Evolutionary conservation across 2,113 vertebrate species (phyloP), one percentile per base, ranked within the genome.

Genomic region (Sula dactylatra): DNA sequence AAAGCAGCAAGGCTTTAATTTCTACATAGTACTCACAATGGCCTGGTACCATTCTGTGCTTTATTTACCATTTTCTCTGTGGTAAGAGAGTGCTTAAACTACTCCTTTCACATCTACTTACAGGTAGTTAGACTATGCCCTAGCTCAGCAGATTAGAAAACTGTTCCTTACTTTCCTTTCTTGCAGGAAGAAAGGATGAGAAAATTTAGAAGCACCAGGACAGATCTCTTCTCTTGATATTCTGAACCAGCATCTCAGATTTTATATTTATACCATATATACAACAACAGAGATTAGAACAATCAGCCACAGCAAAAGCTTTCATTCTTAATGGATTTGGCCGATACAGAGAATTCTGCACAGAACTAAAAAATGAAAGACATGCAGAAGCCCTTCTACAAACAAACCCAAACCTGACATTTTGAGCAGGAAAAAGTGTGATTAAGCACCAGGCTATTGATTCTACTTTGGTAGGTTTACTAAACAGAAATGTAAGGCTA

Each of bases 371-470:
- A 93, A 94, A 94, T 72, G 81, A 94, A 94, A 93, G 94, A 94
- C 86, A 56, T 8, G 73, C 90, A 82, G 90, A 93, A 96, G 82
- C 81, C 56, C 49, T 95, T 96, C 90, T 79, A 80, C 92, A 95
- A 97, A 96, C 92, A 95, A 97, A 97, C 77, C 73, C 83, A 95
- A 97, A 95, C 89, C 74, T 92, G 93, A 96, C 93, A 96, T 96
- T 96, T 95, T 70, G 90, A 94, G 87, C 93, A 94, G 94, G 74
- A 96, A 91, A 94, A 94, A 77, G 71, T 77, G 74, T 90, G 94
- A 95, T 95, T 96, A 96, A 94, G 91, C 81, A 95, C 55, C 78
- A 70, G 71, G 29, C 62, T 95, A 95, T 94, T 93, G 96, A 97
- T 95, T 96, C 89, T 93, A 16, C 87, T 90, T 95, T 36, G 55